Conservation (phyloP, 2,113 vertebrate species). For the Leucopsar rothschildi region DNA sequence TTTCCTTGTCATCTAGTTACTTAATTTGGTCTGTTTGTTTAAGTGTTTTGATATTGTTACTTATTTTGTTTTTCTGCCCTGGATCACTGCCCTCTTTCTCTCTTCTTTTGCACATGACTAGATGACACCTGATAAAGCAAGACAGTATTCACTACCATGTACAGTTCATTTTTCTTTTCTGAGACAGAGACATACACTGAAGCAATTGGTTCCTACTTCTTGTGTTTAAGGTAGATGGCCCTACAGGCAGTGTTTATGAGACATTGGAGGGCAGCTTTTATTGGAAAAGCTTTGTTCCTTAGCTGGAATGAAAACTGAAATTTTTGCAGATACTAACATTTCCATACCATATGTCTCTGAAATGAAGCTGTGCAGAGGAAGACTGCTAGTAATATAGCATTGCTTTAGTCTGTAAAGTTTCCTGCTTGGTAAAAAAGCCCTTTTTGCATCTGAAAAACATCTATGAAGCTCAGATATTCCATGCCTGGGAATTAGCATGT, state of each 20-base stretch:
- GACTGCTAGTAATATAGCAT: not conserved
- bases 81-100: not conserved
- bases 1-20: not conserved
- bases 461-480: not conserved
- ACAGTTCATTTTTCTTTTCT: not conserved
- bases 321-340: not conserved
- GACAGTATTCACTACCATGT: not conserved
- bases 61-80: not conserved
- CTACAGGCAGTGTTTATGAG: not conserved
- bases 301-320: not conserved
- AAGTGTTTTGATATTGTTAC: not conserved
- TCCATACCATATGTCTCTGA: not conserved
- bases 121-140: not conserved
- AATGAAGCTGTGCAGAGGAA: not conserved
- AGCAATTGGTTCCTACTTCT: not conserved
- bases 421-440: not conserved
- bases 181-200: not conserved
- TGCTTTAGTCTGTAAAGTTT: not conserved
- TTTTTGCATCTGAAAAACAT: not conserved
- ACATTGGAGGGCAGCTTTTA: not conserved
- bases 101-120: not conserved
- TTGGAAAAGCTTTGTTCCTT: not conserved
- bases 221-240: not conserved
- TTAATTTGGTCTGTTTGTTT: not conserved
- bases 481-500: not conserved